Base-by-base conservation (phyloP, 2,888 invertebrate species). In the Tenodera sinensis region DNA sequence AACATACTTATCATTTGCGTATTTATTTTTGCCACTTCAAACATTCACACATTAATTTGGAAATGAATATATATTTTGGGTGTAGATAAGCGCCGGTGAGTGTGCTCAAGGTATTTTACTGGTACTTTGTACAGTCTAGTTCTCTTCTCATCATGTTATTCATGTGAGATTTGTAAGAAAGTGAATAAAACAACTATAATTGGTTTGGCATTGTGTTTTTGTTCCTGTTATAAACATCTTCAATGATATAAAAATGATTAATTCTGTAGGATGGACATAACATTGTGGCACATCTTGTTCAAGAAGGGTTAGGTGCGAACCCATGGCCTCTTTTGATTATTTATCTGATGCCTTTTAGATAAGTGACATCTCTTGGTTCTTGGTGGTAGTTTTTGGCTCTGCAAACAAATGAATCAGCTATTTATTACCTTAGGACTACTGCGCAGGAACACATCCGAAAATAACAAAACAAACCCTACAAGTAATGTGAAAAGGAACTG, bases 121-220 rank as follows among this genome's bases (percentile, higher is more conserved):
- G 54, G 25, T 25, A 71, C 54, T 71, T 71, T 71, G 54, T 71
- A 71, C 54, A 71, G 54, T 71, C 20, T 71, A 71, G 54, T 71
- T 71, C 54, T 71, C 54, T 71, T 71, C 54, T 71, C 34, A 54
- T 54, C 85, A 71, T 71, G 54, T 71, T 20, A 82, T 30, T 87
- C 34, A 82, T 87, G 81, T 85, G 85, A 85, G n/a, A 34, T 85
- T 85, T 87, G 87, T 87, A 87, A 25, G 83, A 87, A 87, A 30
- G 82, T 87, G 34, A 82, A 83, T 87, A 82, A 87, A 87, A 34
- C n/a, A 30, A 82, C 34, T 34, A 81, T 82, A 71, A 34, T 83
- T 83, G 82, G 87, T 30, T 87, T 34, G 3, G 3, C 14, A 85
- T 2, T 34, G 12, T 30, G 25, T 71, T 71, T 71, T 14, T 71